These are phyloP conservation scores for Abrostola tripartita DNA, from an alignment of 2,888 invertebrate species.

Conservation along the genomic window DNA sequence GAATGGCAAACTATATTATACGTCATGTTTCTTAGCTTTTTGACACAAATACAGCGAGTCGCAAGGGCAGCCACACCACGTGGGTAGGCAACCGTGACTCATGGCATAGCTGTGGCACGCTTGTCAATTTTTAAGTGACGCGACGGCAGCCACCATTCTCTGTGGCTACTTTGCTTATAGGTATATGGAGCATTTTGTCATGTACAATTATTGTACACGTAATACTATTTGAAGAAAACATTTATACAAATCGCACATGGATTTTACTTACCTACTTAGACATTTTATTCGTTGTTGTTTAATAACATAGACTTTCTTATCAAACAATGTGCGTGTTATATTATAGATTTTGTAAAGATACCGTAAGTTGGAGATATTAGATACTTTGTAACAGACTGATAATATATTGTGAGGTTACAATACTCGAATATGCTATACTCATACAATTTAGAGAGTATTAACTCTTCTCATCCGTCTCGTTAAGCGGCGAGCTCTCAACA, in stretches of 20 bases:
- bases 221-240: constrained; percentile 20
- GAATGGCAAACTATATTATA: constrained; percentile 27
- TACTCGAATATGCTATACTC: constrained; percentile 12
- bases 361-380: constrained; percentile 31
- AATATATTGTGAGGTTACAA: constrained; percentile 19
- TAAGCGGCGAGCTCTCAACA: constrained; percentile 17
- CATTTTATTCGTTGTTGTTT: constrained; percentile 14
- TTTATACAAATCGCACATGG: constrained; percentile 8
- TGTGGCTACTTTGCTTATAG: constrained; percentile 30
- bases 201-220: constrained; percentile 21
- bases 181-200: constrained; percentile 30
- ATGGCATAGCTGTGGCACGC: constrained; percentile 52
- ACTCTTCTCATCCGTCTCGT: constrained; percentile 29
- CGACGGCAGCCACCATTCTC: constrained; percentile 31
- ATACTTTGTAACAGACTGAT: constrained; percentile 10
- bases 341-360: constrained; percentile 29
- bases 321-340: constrained; percentile 21
- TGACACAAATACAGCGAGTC: constrained; percentile 50
- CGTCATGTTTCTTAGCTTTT: constrained; percentile 50
- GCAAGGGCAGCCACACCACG: constrained; percentile 63
- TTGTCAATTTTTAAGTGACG: constrained; percentile 48
- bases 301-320: constrained; percentile 21
- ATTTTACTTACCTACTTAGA: background rate
- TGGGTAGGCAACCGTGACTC: constrained; percentile 72
- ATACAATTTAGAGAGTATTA: constrained; percentile 13